These are phyloP conservation scores for Ammodytes marinus DNA, from an alignment of 2,113 vertebrate species.

Conservation along the genomic window DNA sequence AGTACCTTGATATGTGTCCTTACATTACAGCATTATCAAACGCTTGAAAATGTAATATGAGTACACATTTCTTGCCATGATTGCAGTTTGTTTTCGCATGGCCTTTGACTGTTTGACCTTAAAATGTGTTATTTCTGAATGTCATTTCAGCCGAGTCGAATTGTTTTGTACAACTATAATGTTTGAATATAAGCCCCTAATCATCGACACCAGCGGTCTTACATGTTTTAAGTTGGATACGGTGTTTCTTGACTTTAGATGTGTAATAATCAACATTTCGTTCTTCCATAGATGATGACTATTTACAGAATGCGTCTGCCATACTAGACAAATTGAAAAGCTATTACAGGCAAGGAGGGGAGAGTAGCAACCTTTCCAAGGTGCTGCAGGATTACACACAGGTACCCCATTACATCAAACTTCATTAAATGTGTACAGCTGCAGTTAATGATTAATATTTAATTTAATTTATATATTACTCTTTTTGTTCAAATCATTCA, in stretches of 20 bases:
- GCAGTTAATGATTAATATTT: background rate
- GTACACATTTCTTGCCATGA: background rate
- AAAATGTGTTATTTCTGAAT: background rate
- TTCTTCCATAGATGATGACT: conserved; percentile 88
- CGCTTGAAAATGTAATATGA: background rate
- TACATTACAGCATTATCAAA: background rate
- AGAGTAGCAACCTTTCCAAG: conserved; percentile 84
- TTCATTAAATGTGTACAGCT: background rate
- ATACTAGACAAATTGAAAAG: conserved; percentile 90
- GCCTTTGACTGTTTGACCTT: too few relatives aligned
- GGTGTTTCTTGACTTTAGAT: background rate
- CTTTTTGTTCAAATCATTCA: background rate
- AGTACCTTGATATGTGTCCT: background rate
- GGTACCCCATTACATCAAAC: conserved; percentile 81
- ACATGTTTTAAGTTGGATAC: background rate
- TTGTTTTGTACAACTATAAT: background rate
- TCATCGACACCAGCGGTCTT: background rate
- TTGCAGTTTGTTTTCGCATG: background rate
- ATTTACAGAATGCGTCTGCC: conserved; percentile 91
- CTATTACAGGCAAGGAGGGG: conserved; percentile 88
- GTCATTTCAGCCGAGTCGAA: background rate
- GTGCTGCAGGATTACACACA: conserved; percentile 94
- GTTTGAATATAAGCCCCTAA: background rate
- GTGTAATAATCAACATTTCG: conserved; percentile 30
- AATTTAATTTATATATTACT: background rate